These are phyloP conservation scores for Lacerta bilineata DNA, from an alignment of 2,797 vertebrate species.

Conservation along the genomic window DNA sequence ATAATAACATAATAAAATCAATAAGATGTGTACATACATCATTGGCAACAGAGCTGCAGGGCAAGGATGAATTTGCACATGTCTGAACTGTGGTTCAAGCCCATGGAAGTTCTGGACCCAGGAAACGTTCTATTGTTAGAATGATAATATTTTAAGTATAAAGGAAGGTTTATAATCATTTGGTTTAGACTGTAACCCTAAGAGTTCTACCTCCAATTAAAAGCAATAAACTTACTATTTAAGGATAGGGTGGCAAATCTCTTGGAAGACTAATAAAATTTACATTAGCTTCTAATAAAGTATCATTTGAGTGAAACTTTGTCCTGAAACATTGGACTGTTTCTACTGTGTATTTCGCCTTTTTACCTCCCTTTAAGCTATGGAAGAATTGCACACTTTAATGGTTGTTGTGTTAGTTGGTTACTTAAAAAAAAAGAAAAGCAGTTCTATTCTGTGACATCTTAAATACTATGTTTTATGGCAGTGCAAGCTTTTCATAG, in stretches of 20 bases:
- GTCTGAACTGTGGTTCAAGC: not conserved
- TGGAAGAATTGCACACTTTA: not conserved
- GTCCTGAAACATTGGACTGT: no score
- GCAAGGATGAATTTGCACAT: not conserved
- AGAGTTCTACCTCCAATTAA: not conserved
- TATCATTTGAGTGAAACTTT: not conserved
- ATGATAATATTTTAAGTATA: not conserved
- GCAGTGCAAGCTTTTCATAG: not conserved
- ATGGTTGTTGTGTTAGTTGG: not conserved
- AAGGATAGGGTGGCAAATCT: not conserved
- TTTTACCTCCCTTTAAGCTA: not conserved
- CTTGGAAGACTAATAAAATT: not conserved
- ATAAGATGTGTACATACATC: not conserved
- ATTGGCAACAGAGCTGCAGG: not conserved
- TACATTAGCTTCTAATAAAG: conserved; percentile 3
- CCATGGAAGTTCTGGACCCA: not conserved
- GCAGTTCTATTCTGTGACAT: not conserved
- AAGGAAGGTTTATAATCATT: not conserved
- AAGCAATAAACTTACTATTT: not conserved
- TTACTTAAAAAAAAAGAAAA: not conserved
- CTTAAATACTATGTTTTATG: not conserved
- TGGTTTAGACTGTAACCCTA: not conserved
- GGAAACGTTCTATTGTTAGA: no score
- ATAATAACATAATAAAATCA: not conserved
- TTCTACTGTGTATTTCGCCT: not conserved